These are phyloP conservation scores for Rotaria macrura DNA, from an alignment of 2,888 invertebrate genomes.

Conservation along the genomic window DNA sequence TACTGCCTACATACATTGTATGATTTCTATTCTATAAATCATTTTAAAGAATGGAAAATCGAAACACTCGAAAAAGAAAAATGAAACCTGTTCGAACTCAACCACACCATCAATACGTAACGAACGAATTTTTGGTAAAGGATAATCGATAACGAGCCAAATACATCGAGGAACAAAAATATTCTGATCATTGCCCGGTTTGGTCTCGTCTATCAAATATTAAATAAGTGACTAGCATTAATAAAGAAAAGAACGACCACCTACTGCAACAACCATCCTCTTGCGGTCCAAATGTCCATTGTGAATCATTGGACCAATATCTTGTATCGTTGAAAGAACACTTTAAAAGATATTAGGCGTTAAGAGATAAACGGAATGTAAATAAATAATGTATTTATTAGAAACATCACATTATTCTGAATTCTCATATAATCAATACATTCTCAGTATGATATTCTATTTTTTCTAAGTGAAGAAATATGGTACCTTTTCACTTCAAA, in stretches of 20 bases:
- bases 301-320: constrained; percentile 36
- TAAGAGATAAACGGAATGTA: no score
- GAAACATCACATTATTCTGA: no score
- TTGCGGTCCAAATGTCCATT: constrained; percentile 35
- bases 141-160: constrained; percentile 38
- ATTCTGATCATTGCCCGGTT: constrained; percentile 22
- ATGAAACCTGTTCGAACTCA: constrained; percentile 37
- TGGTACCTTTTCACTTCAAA: no score
- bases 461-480: no score
- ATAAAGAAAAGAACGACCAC: neutral
- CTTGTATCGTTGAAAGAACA: constrained; percentile 23
- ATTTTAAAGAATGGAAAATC: no score
- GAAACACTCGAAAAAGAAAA: neutral
- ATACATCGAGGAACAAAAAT: constrained; percentile 34
- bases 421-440: no score
- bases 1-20: constrained; percentile 37
- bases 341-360: neutral
- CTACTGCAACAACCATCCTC: neutral
- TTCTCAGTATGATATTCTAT: no score
- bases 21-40: constrained; percentile 31
- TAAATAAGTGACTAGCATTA: no score
- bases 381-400: no score
- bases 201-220: neutral
- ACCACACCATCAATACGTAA: constrained; percentile 40
- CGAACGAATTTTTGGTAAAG: constrained; percentile 36